phyloP scores from a whole-genome alignment of 2,113 vertebrate genomes.

The Chitala chitala region DNA sequence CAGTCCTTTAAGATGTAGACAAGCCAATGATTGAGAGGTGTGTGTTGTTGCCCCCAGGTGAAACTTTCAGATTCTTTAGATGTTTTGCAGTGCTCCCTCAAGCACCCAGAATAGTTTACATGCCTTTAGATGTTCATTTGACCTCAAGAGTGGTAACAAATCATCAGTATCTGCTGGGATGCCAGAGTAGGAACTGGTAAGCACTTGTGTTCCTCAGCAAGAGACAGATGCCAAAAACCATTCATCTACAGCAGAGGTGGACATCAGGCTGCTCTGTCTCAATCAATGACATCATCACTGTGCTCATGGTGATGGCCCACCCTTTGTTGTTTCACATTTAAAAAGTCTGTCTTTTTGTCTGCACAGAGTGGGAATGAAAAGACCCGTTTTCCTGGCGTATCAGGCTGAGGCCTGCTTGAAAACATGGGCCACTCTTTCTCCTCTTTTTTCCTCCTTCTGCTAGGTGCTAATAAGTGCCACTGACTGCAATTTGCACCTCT shows the following conservation, averaged over 20 bases:
- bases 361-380: neutral
- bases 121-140: conserved; percentile 39
- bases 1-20: too few species aligned
- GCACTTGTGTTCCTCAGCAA: too few species aligned
- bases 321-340: conserved; percentile 8
- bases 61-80: conserved; percentile 54
- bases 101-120: conserved; percentile 51
- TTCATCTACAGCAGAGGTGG: too few species aligned
- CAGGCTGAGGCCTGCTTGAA: neutral
- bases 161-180: conserved; percentile 7
- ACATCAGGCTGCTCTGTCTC: neutral
- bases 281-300: neutral
- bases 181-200: conserved; percentile 29
- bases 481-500: conserved; percentile 17
- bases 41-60: conserved; percentile 33
- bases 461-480: conserved; percentile 18
- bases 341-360: neutral
- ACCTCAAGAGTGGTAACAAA: conserved; percentile 29
- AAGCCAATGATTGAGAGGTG: conserved; percentile 32
- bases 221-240: neutral
- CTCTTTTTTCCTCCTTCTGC: conserved; percentile 1
- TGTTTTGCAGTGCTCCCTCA: conserved; percentile 46
- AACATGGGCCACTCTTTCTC: neutral
- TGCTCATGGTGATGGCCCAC: neutral
- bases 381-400: neutral